These are phyloP conservation scores for Guaruba guarouba DNA, from an alignment of 2,113 vertebrate species.

Conservation along the genomic window DNA sequence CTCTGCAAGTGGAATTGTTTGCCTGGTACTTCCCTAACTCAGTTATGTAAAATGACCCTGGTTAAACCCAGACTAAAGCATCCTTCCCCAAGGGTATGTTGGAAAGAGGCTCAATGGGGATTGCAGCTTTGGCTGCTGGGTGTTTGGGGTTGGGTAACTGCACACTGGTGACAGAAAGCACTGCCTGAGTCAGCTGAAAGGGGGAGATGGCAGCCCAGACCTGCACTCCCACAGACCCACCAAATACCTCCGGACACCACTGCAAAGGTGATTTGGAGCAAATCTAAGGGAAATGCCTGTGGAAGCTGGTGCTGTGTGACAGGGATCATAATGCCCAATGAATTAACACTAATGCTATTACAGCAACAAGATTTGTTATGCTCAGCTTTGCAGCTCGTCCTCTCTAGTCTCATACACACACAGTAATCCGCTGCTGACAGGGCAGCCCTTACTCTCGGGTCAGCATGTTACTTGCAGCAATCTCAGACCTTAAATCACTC, in stretches of 20 bases:
- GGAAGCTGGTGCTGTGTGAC: not conserved
- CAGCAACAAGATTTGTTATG: conserved; percentile 18
- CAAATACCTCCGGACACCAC: not conserved
- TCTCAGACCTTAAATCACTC: not conserved
- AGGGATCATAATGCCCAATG: not conserved
- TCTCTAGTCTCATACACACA: not conserved
- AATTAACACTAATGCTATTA: conserved; percentile 49
- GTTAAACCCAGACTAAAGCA: not conserved
- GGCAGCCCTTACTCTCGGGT: not conserved
- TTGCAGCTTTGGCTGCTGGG: not conserved
- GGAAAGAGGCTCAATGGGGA: not conserved
- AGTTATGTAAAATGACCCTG: not conserved
- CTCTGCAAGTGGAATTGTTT: not conserved
- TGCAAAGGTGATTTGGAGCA: not conserved
- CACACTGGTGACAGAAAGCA: fast-evolving
- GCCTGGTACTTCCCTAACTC: not conserved
- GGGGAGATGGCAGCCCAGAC: fast-evolving
- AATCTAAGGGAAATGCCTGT: not conserved
- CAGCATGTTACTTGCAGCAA: not conserved
- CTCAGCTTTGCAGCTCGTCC: not conserved
- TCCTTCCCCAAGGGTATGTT: not conserved
- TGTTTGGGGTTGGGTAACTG: not conserved
- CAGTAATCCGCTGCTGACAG: not conserved
- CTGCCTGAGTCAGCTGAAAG: not conserved
- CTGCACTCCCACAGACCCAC: not conserved